A percentile compares a stretch with the other conserved stretches of the same genome.
These are phyloP conservation scores for Todiramphus chloris DNA, from an alignment of 2,113 vertebrate genomes.

Conservation along the genomic window DNA sequence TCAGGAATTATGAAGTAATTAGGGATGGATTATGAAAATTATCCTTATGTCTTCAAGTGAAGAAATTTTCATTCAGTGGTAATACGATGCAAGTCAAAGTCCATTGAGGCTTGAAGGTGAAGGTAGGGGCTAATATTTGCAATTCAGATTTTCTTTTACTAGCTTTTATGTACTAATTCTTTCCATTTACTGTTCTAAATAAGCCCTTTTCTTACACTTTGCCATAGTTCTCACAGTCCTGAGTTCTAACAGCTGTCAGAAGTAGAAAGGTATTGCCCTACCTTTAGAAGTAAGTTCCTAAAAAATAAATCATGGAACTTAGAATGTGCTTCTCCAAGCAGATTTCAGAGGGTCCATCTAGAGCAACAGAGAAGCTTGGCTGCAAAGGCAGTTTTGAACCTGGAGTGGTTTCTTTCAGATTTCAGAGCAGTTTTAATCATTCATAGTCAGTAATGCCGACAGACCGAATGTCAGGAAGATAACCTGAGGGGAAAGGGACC, in stretches of 20 bases:
- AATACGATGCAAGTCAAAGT: neutral
- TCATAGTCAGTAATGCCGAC: neutral
- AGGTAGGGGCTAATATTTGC: neutral
- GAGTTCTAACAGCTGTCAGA: neutral
- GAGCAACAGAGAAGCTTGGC: neutral
- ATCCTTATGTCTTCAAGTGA: conserved; percentile 11
- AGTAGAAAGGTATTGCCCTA: neutral
- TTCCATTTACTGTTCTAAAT: neutral
- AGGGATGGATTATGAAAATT: conserved; percentile 10
- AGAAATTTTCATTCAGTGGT: conserved; percentile 30
- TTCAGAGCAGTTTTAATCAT: neutral
- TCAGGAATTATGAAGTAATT: conserved; percentile 18
- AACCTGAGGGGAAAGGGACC: neutral
- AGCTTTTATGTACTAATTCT: neutral
- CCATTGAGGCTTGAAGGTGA: conserved; percentile 6
- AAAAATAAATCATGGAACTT: neutral
- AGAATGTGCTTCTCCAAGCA: neutral
- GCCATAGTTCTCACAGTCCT: neutral
- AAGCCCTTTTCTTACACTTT: neutral
- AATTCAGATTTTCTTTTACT: neutral
- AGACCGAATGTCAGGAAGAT: neutral
- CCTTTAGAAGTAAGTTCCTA: neutral
- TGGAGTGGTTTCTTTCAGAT: neutral
- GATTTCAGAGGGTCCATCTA: neutral
- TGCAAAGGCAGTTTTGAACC: neutral